A percentile compares a stretch with the other conserved stretches of the same genome.
Conservation (phyloP, 1,140 invertebrate genomes). For the Luehdorfia chinensis region DNA sequence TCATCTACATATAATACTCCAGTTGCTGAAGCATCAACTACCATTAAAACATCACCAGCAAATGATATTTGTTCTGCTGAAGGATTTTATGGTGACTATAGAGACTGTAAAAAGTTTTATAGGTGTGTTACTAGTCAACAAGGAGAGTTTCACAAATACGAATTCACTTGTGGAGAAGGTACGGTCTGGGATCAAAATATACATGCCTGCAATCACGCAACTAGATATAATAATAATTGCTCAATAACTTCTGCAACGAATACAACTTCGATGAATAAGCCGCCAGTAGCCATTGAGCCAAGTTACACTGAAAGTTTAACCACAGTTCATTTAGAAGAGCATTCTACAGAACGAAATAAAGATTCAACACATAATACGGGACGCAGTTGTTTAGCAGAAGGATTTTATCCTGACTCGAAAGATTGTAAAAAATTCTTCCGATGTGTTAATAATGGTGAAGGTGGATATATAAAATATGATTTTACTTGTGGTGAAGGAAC, state of each 20-base stretch:
- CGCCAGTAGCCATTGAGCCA: not conserved
- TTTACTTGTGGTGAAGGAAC: constrained; percentile 86
- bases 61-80: constrained; percentile 68
- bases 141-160: constrained; percentile 77
- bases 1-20: constrained; percentile 21
- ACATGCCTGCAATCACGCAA: constrained; percentile 77
- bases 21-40: constrained; percentile 54
- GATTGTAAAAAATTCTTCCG: constrained; percentile 88
- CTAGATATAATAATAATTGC: constrained; percentile 14
- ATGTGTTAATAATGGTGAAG: constrained; percentile 82
- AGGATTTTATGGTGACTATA: constrained; percentile 77
- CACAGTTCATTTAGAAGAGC: constrained; percentile 1
- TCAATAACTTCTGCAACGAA: not conserved
- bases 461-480: constrained; percentile 80
- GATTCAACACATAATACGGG: not conserved
- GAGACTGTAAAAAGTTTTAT: constrained; percentile 82
- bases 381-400: constrained; percentile 67
- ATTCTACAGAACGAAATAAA: constrained; percentile 5
- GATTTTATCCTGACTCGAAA: constrained; percentile 81
- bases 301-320: constrained; percentile 1
- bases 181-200: constrained; percentile 81
- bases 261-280: not conserved
- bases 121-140: constrained; percentile 81
- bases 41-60: constrained; percentile 1
- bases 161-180: constrained; percentile 81